These are phyloP conservation scores for Bufo bufo DNA, from an alignment of 2,113 vertebrate species.

Conservation along the genomic window DNA sequence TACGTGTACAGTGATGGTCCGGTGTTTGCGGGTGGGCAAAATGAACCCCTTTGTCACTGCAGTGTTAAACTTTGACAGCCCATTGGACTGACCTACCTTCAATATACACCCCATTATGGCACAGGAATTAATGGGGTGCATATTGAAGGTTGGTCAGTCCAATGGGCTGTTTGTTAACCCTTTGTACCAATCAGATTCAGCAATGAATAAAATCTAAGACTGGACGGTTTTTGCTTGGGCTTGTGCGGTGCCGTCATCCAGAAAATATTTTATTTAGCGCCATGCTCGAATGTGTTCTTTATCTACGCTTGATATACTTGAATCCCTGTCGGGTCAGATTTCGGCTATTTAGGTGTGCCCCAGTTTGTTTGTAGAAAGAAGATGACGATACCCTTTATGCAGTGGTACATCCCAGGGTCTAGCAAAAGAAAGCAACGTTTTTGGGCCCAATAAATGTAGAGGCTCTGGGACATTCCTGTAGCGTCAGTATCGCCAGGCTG, in stretches of 20 bases:
- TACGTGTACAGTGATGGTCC: neutral
- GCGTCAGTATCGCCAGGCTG: neutral
- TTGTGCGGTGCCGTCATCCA: neutral
- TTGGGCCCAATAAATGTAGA: slow-evolving; percentile 26
- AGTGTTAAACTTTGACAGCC: neutral
- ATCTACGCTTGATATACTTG: neutral
- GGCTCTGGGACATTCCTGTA: slow-evolving; percentile 13
- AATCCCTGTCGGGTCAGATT: neutral
- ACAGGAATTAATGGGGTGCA: neutral
- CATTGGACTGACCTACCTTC: neutral
- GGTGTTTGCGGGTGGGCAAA: neutral
- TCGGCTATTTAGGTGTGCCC: neutral
- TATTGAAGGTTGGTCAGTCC: neutral
- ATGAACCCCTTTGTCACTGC: neutral
- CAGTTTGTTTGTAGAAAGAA: neutral
- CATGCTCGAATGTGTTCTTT: neutral
- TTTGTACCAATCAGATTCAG: neutral
- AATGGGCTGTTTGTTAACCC: no score
- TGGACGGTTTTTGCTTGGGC: neutral
- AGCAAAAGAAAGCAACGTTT: slow-evolving; percentile 20
- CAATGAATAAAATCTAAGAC: neutral
- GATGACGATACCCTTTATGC: neutral
- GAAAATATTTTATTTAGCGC: neutral
- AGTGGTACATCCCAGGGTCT: slow-evolving; percentile 20
- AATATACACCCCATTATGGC: neutral